These are phyloP conservation scores for Prunella fulvescens DNA, from an alignment of 2,113 vertebrate species.

Conservation along the genomic window DNA sequence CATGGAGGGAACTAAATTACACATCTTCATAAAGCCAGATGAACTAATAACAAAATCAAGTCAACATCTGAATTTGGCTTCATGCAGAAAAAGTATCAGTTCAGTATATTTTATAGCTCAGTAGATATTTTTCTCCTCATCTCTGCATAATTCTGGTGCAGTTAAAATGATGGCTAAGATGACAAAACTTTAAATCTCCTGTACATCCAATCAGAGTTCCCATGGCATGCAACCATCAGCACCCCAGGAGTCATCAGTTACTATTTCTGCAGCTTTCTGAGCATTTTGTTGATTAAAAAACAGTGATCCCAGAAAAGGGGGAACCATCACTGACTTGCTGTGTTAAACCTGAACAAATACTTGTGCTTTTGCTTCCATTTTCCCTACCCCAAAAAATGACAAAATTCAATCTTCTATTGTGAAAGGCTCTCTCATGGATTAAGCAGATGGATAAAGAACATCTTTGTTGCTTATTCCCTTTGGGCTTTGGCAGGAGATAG, in stretches of 20 bases:
- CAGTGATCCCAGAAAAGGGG: background rate
- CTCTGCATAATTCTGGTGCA: background rate
- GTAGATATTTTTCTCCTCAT: background rate
- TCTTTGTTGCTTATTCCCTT: background rate
- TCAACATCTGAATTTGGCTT: background rate
- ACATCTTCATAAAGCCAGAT: background rate
- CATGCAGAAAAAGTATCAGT: background rate
- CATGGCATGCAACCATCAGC: accelerated
- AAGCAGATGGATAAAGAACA: background rate
- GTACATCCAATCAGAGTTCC: background rate
- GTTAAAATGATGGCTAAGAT: background rate
- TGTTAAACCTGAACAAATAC: background rate
- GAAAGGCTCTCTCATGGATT: background rate
- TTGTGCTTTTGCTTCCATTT: background rate
- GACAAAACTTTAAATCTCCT: background rate
- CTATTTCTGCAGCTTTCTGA: background rate
- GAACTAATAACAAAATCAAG: background rate
- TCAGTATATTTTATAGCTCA: background rate
- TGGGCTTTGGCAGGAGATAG: background rate
- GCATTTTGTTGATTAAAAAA: background rate
- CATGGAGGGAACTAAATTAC: background rate
- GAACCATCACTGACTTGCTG: background rate
- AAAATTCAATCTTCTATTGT: background rate
- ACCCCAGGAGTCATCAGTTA: background rate
- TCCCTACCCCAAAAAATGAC: background rate